Evolutionary conservation across 1,140 invertebrate species (phyloP).

Genomic region (Drosophila punjabiensis): DNA sequence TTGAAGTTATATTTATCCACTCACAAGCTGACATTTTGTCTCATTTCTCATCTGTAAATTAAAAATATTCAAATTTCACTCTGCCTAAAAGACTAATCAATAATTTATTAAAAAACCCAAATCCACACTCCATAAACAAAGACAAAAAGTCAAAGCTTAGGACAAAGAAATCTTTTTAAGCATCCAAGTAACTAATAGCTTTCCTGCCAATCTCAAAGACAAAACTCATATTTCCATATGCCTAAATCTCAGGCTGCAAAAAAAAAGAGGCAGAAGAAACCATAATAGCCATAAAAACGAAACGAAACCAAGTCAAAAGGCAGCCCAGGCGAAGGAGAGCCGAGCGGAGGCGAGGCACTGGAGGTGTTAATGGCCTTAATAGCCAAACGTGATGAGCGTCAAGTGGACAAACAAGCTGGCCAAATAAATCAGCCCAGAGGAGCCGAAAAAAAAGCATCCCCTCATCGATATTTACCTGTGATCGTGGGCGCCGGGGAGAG

Average conservation of each 20-base stretch:
- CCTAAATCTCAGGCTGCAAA: slow-evolving; percentile 11
- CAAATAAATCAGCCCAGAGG: slow-evolving; percentile 42
- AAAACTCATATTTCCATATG: slow-evolving; percentile 38
- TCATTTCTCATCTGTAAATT: neutral
- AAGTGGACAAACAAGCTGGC: slow-evolving; percentile 57
- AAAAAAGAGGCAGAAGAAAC: slow-evolving; percentile 10
- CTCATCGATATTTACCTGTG: slow-evolving; percentile 46
- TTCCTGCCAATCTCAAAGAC: slow-evolving; percentile 8
- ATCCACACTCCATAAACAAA: neutral
- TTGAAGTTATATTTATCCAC: neutral
- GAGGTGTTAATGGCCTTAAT: slow-evolving; percentile 77
- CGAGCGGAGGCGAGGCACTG: slow-evolving; percentile 17
- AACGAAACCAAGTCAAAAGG: slow-evolving; percentile 50
- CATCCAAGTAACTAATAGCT: slow-evolving; percentile 6
- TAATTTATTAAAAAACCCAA: neutral
- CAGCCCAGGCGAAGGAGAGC: neutral
- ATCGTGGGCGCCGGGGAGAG: slow-evolving; percentile 22
- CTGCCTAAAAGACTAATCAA: neutral
- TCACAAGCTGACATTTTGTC: no score
- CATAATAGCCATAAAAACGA: slow-evolving; percentile 49
- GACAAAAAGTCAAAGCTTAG: neutral
- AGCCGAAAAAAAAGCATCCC: slow-evolving; percentile 31
- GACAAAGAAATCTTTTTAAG: neutral
- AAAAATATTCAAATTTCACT: neutral
- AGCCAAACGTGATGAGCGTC: slow-evolving; percentile 65